These are phyloP conservation scores for Perdita meconis DNA, from an alignment of 2,888 invertebrate genomes.

Conservation along the genomic window DNA sequence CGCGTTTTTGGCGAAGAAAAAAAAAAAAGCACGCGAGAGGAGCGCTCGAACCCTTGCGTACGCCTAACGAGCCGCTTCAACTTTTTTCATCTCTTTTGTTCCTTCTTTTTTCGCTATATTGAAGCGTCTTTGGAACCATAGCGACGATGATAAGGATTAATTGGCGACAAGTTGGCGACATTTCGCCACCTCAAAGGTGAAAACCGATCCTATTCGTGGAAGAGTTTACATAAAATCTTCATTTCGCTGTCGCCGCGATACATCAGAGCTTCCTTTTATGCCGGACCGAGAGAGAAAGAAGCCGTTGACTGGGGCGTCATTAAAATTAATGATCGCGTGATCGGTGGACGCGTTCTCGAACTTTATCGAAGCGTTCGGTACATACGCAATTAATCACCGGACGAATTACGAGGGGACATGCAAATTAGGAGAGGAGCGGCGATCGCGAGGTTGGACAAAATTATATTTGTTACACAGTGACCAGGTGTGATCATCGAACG, in stretches of 20 bases:
- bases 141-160: conserved; percentile 45
- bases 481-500: too few species aligned
- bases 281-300: not conserved
- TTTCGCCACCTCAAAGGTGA: conserved; percentile 41
- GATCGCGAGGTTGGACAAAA: too few species aligned
- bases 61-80: conserved; percentile 38
- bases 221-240: conserved; percentile 53
- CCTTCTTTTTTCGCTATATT: not conserved
- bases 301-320: conserved; percentile 44
- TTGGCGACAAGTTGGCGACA: conserved; percentile 36
- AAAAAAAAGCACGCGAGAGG: conserved; percentile 19
- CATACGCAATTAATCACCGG: conserved; percentile 31
- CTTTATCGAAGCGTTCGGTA: conserved; percentile 23
- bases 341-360: conserved; percentile 46
- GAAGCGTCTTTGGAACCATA: conserved; percentile 9
- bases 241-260: conserved; percentile 35
- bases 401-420: conserved; percentile 37
- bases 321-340: conserved; percentile 59
- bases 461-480: too few species aligned
- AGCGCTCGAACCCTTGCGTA: conserved; percentile 1
- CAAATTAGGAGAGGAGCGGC: too few species aligned
- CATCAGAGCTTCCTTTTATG: conserved; percentile 44
- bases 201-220: conserved; percentile 38
- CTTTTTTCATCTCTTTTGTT: not conserved
- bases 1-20: conserved; percentile 38